Evolutionary conservation across 1,140 invertebrate species (phyloP), one percentile per base, ranked within the genome.

Genomic region (Paralvinella palmiformis): DNA sequence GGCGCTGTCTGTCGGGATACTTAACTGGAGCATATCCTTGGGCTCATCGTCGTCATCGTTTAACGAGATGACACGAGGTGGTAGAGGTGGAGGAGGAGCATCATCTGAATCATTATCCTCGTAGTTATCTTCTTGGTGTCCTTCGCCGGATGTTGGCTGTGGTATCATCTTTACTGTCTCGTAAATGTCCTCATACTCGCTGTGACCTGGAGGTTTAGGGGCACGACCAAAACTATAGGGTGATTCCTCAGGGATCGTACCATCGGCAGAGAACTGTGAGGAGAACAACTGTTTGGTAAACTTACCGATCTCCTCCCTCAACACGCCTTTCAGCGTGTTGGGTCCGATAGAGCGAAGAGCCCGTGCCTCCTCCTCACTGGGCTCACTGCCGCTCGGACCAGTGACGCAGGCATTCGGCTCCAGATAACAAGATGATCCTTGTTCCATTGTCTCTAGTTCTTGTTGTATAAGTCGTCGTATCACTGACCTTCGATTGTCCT

Each of bases 241-340:
- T n/a, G n/a, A n/a, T n/a, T n/a, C n/a, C n/a, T n/a, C n/a, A n/a
- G n/a, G n/a, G 48, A 22, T 29, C 24, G 48, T 22, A 2, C 10
- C 17, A 6, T 22, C 24, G 10, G 48, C 48, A 22, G 48, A 22
- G 6, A 29, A 22, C 7, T 10, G 48, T 29, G 48, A n/a, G 48
- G 13, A 57, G 55, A n/a, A 33, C 17, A 6, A 32, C 55, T 24
- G 22, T 22, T 22, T 32, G 33, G 58, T 60, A 60, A n/a, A n/a
- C 58, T 60, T 60, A 22, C 44, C 58, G 22, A 60, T 27, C 58
- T 60, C 58, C 31, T 60, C 33, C 24, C 41, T 35, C 58, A 60
- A 41, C 10, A 53, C 24, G 7, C 50, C 50, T 53, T 10, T 13
- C 50, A 53, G 27, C 10, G 50, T 53, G 27, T 53, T 53, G 7